Evolutionary conservation across 1,140 invertebrate genomes (phyloP).

Genomic region (Micrasema longulum): DNA sequence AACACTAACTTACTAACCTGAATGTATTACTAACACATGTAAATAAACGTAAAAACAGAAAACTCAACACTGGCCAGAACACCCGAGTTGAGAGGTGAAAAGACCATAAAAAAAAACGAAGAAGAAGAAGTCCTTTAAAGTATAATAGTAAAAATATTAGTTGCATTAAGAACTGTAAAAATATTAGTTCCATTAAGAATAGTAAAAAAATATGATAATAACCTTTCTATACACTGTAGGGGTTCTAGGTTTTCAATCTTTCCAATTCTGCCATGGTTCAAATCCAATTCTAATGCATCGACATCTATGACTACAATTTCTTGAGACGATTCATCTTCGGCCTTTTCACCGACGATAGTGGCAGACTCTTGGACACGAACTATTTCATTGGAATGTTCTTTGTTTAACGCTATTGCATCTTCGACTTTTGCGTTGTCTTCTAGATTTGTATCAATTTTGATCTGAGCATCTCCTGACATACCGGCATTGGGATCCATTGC

Average conservation of each 20-base stretch:
- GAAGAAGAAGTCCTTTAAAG: too few species aligned
- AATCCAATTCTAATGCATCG: constrained; percentile 71
- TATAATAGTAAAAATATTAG: too few species aligned
- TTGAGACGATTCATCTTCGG: constrained; percentile 47
- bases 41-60: too few species aligned
- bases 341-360: neutral
- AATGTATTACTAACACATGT: too few species aligned
- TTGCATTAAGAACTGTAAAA: too few species aligned
- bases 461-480: constrained; percentile 15
- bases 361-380: constrained; percentile 14
- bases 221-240: constrained; percentile 78
- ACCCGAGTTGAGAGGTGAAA: too few species aligned
- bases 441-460: constrained; percentile 6
- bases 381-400: constrained; percentile 13
- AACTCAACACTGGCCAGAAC: too few species aligned
- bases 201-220: neutral
- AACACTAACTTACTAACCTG: too few species aligned
- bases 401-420: neutral
- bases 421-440: neutral
- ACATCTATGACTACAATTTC: constrained; percentile 64
- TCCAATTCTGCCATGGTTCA: constrained; percentile 88
- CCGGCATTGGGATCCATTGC: neutral
- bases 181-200: too few species aligned
- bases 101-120: too few species aligned
- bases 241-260: constrained; percentile 87